Base-by-base conservation (phyloP, 1,140 invertebrate species). In the Trichoplusia ni region DNA sequence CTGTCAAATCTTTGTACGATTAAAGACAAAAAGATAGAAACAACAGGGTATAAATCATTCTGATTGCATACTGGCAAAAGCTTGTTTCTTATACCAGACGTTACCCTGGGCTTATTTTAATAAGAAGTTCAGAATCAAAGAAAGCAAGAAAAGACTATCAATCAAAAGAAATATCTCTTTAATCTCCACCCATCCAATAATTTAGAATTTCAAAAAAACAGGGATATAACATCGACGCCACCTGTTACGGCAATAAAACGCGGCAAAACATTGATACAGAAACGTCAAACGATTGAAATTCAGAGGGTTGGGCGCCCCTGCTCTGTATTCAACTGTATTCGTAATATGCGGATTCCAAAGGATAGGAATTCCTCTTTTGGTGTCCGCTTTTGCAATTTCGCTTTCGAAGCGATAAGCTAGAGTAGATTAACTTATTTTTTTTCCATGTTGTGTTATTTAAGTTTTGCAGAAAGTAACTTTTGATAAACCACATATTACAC, bases 281-380 rank as follows among this genome's bases (percentile, higher is more conserved):
- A 60, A 35, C 56, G 56, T 60, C 56, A 46, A 46, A 14, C 60
- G 35, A 60, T 66, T 60, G 64, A 61, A 54, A 66, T 66, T 60
- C 64, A 66, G 58, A 33, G 23, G 56, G 38, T 23, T 42, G 46
- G 16, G 16, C 29, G 11, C 11, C 27, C 38, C 38, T 61, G 51
- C 46, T 66, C 46, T 49, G 56, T 66, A 66, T 66, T 66, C 56
- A 66, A 14, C 33, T 60, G 18, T 46, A 46, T 42, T 37, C 19
- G 11, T 60, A 47, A 47, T 60, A 60, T 47, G 31, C 29, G 56
- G 31, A 60, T 60, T 60, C 40, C 29, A 33, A 11, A 4, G 16
- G 42, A 19, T 42, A 38, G 25, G 14, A 58, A 58, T 44, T 42
- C 27, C 37, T 40, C 16, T 25, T 25, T 40, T 18, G 23, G 31